Percentiles rank a stretch among this genome's conserved stretches.
Evolutionary conservation across 2,113 vertebrate genomes (phyloP).

Genomic region (Limanda limanda): DNA sequence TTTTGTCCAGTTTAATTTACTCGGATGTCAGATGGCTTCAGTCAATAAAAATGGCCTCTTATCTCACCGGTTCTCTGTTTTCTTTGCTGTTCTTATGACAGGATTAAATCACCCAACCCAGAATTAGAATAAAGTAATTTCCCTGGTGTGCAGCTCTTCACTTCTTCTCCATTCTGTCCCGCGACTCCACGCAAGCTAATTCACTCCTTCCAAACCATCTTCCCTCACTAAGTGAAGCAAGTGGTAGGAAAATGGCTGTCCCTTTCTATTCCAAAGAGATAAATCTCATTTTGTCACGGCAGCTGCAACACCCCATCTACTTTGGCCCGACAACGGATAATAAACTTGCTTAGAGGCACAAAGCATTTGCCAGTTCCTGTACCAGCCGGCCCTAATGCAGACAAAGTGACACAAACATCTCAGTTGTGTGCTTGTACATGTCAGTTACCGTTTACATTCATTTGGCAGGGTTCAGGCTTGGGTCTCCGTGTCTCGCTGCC

Average conservation of each 20-base stretch:
- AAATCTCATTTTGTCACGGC: constrained; percentile 61
- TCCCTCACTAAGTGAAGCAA: constrained; percentile 13
- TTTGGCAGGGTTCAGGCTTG: constrained; percentile 44
- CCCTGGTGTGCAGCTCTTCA: constrained; percentile 48
- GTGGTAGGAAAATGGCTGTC: constrained; percentile 42
- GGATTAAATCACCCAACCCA: constrained; percentile 66
- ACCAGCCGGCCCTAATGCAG: constrained; percentile 48
- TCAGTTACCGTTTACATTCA: constrained; percentile 59
- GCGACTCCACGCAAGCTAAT: constrained; percentile 32
- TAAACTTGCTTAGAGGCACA: constrained; percentile 34
- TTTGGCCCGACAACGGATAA: constrained; percentile 50
- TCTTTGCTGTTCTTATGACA: constrained; percentile 59
- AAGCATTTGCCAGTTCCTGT: constrained; percentile 21
- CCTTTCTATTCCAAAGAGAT: constrained; percentile 58
- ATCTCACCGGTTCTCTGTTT: constrained; percentile 33
- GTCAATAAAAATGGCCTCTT: constrained; percentile 63
- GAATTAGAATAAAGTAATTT: constrained; percentile 73
- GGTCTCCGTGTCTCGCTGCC: not conserved
- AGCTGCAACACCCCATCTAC: constrained; percentile 53
- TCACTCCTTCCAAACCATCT: constrained; percentile 11
- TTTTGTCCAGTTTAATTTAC: constrained; percentile 64
- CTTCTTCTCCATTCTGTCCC: constrained; percentile 19
- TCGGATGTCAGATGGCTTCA: constrained; percentile 52
- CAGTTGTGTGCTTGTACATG: constrained; percentile 54
- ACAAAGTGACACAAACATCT: constrained; percentile 63